A percentile compares a stretch with the other conserved stretches of the same genome.
Evolutionary conservation across 1,140 invertebrate genomes (phyloP).

Genomic region (Saccostrea echinata): DNA sequence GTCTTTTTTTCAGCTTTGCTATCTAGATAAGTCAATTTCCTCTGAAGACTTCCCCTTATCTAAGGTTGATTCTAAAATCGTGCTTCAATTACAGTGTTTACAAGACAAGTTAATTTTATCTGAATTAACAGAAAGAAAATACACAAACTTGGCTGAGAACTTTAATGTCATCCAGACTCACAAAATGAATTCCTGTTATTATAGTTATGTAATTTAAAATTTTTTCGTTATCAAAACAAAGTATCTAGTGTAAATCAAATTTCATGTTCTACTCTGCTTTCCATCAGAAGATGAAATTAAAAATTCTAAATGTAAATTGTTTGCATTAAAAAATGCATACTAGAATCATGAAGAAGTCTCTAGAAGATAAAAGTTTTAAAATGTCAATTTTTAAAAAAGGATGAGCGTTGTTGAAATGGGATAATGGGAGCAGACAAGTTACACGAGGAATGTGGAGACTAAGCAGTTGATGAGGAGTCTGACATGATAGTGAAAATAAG

Average conservation of each 20-base stretch:
- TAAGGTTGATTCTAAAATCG: neutral
- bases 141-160: slow-evolving; percentile 1
- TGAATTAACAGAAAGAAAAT: neutral
- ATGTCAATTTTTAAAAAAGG: no score
- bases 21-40: slow-evolving; percentile 23
- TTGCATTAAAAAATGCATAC: no score
- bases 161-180: no score
- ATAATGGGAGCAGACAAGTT: neutral
- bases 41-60: neutral
- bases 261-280: neutral
- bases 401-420: no score
- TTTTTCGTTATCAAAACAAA: neutral
- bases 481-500: slow-evolving; percentile 25
- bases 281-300: neutral
- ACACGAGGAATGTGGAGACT: neutral
- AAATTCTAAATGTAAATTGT: no score
- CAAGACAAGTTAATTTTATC: slow-evolving; percentile 21
- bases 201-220: no score
- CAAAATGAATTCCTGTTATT: no score
- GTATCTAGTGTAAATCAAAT: neutral
- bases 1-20: neutral
- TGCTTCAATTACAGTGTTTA: slow-evolving; percentile 26
- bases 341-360: no score
- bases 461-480: neutral
- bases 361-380: no score